Percentiles rank a stretch among this genome's conserved stretches.
Evolutionary conservation across 2,113 vertebrate species (phyloP).

Genomic region (Anarhynchus alexandrinus): DNA sequence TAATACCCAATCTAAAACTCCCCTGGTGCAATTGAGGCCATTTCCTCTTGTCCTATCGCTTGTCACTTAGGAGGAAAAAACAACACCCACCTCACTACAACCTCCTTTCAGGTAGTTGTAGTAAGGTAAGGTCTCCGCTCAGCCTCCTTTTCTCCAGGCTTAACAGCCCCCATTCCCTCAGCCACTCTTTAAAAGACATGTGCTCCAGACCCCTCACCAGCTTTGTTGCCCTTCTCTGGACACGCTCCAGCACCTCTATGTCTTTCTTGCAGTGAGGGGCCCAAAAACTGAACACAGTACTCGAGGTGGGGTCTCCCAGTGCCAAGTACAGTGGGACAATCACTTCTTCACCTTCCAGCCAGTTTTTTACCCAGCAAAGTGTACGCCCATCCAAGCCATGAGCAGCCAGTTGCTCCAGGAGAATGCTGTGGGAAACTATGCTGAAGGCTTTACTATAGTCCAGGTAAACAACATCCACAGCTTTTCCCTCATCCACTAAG

Average conservation of each 20-base stretch:
- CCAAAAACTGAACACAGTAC: too few species aligned
- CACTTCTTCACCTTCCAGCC: too few species aligned
- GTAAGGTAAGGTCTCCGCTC: neutral
- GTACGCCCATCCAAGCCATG: too few species aligned
- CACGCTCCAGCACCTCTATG: too few species aligned
- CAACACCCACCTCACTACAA: neutral
- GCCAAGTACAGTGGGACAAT: too few species aligned
- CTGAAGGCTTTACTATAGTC: too few species aligned
- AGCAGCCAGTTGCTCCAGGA: too few species aligned
- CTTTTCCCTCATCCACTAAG: neutral
- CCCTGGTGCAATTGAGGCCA: neutral
- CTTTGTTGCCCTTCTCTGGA: too few species aligned
- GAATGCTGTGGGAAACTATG: too few species aligned
- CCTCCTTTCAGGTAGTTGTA: neutral
- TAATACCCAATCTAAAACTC: neutral
- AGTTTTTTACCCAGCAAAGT: too few species aligned
- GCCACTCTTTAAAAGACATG: neutral
- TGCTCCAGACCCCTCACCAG: neutral
- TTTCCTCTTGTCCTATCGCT: neutral
- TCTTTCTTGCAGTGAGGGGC: too few species aligned
- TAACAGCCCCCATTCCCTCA: neutral
- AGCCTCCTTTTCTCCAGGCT: neutral
- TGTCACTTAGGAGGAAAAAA: neutral
- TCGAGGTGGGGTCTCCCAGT: too few species aligned
- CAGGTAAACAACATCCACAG: neutral